Evolutionary conservation across 1,140 invertebrate species (phyloP), one percentile per base, ranked within the genome.

Genomic region (Megalonaias nervosa): DNA sequence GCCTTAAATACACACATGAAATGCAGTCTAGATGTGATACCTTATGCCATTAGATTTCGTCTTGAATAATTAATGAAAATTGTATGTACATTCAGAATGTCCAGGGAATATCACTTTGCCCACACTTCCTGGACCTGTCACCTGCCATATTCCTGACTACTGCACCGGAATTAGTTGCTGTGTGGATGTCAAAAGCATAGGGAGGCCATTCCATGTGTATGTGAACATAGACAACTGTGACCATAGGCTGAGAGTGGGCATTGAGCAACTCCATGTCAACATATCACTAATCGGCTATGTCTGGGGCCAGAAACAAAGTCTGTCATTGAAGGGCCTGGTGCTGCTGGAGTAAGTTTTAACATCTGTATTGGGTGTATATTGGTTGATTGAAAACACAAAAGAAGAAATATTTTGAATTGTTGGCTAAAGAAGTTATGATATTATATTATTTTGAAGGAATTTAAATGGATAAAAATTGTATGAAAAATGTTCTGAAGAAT

Each of bases 131-230:
- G 48, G 64, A 14, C 38, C 23, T 61, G 61, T 78, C 0, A 60
- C n/a, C 23, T 81, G 80, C 56, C 26, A 75, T 65, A 23, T 81
- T 17, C 71, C 71, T 21, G 60, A 65, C 23, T 81, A 72, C 64
- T 81, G 80, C 70, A 81, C 80, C 11, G 80, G 80, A n/a, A 67
- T 81, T 15, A 58, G 57, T 2, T 81, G 80, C 68, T 81, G 80
- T 74, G 61, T 75, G 14, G 31, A 75, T 17, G 73, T 78, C n/a
- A n/a, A 23, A n/a, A 13, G 69, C 15, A 64, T 78, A 1, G 57
- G 76, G 56, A 15, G 80, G 19, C 71, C 76, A 11, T 81, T 81
- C 56, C 57, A 78, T 17, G 71, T 73, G 14, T 67, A 72, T 56
- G 12, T 78, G 2, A 15, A 71, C 11, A 31, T 81, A 31, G 71